Evolutionary conservation across 35 echinoderm and acorn worm species (phyloP).

Genomic region (Eucidaris tribuloides): DNA sequence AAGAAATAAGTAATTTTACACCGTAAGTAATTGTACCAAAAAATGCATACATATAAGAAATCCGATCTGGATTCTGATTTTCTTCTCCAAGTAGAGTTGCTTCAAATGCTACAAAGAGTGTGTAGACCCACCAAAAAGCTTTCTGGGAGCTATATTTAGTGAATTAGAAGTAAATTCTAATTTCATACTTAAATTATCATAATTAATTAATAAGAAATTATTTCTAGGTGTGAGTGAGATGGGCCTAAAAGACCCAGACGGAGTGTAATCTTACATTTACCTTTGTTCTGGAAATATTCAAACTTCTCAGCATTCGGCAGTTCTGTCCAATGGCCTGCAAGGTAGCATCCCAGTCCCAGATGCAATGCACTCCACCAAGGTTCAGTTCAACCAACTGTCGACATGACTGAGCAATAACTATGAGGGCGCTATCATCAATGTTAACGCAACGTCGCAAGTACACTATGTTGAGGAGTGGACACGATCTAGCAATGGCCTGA

Average conservation of each 20-base stretch:
- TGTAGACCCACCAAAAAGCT: no score
- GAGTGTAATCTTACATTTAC: constrained; percentile 33
- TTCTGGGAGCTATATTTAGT: no score
- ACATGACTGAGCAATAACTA: constrained; percentile 74
- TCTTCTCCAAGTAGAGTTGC: no score
- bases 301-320: constrained; percentile 66
- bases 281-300: constrained; percentile 89
- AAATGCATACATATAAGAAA: no score
- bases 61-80: no score
- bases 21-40: no score
- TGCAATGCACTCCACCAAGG: constrained; percentile 88
- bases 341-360: constrained; percentile 65
- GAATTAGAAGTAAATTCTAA: no score
- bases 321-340: constrained; percentile 73
- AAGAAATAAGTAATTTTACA: no score
- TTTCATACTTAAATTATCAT: no score
- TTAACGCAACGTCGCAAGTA: constrained; percentile 71
- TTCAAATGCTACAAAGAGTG: no score
- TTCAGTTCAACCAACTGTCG: constrained; percentile 74
- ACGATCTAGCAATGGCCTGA: constrained; percentile 59
- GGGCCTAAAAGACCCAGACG: background rate
- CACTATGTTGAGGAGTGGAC: constrained; percentile 58
- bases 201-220: no score
- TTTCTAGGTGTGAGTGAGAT: no score
- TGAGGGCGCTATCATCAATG: constrained; percentile 58